These are phyloP conservation scores for Aphyosemion australe DNA, from an alignment of 2,113 vertebrate species.

Conservation along the genomic window DNA sequence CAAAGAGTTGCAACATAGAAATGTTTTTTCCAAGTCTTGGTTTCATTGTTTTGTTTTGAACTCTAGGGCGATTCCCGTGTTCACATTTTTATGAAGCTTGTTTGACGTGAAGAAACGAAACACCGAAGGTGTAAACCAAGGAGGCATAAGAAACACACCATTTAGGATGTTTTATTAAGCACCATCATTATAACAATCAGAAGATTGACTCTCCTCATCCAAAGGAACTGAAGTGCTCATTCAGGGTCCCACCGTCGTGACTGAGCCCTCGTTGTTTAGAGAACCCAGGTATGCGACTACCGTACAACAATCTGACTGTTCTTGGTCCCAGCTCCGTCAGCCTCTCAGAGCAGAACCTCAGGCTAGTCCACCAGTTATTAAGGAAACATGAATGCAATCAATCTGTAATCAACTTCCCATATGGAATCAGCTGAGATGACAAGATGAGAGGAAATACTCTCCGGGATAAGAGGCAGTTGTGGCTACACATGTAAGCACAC, in stretches of 20 bases:
- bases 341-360: constrained; percentile 52
- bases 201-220: neutral
- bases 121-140: too few relatives aligned
- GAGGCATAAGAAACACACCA: too few relatives aligned
- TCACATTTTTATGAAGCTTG: too few relatives aligned
- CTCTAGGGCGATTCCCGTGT: too few relatives aligned
- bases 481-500: constrained; percentile 51
- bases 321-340: constrained; percentile 24
- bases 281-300: constrained; percentile 10
- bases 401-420: constrained; percentile 73
- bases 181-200: neutral
- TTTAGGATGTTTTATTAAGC: too few relatives aligned
- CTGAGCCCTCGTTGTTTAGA: neutral
- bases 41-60: too few relatives aligned
- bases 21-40: too few relatives aligned
- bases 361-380: constrained; percentile 42
- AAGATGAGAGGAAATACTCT: constrained; percentile 64
- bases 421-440: constrained; percentile 63
- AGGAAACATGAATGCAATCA: constrained; percentile 59
- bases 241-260: constrained; percentile 16
- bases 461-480: constrained; percentile 51
- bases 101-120: too few relatives aligned
- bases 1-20: too few relatives aligned
- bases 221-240: neutral
- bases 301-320: constrained; percentile 55